These are phyloP conservation scores for Hoplostethus atlanticus DNA, from an alignment of 2,797 vertebrate genomes.

Conservation along the genomic window DNA sequence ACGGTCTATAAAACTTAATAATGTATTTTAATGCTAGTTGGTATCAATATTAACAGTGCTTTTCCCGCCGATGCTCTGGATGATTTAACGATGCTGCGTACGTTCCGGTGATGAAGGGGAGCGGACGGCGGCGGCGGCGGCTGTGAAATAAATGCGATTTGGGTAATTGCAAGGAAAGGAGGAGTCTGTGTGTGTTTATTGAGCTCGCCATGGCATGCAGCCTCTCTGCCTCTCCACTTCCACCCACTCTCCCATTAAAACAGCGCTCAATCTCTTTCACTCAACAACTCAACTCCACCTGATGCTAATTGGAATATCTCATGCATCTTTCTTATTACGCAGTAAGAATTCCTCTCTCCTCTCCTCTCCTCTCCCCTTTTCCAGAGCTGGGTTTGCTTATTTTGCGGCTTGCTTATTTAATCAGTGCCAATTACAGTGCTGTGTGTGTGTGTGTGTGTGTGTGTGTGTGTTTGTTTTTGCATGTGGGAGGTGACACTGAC, in stretches of 20 bases:
- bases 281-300: constrained; percentile 60
- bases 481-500: constrained; percentile 9
- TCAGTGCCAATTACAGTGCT: constrained; percentile 35
- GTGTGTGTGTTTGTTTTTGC: constrained; percentile 1
- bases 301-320: constrained; percentile 55
- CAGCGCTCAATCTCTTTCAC: constrained; percentile 61
- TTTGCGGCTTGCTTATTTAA: constrained; percentile 24
- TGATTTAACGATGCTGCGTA: constrained; percentile 64
- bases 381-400: not conserved
- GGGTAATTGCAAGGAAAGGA: constrained; percentile 64
- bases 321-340: constrained; percentile 35
- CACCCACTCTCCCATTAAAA: constrained; percentile 63
- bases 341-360: constrained; percentile 26
- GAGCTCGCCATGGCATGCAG: constrained; percentile 49
- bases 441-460: not conserved
- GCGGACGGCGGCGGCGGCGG: constrained; percentile 26
- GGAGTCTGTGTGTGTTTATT: constrained; percentile 55
- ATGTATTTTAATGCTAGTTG: constrained; percentile 62
- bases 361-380: constrained; percentile 18
- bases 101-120: constrained; percentile 35
- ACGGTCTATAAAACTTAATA: constrained; percentile 54
- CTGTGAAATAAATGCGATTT: constrained; percentile 59
- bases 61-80: constrained; percentile 25
- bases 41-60: constrained; percentile 46
- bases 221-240: constrained; percentile 56